phyloP scores from a whole-genome alignment of 2,888 invertebrate species.

The Dioctria rufipes region DNA sequence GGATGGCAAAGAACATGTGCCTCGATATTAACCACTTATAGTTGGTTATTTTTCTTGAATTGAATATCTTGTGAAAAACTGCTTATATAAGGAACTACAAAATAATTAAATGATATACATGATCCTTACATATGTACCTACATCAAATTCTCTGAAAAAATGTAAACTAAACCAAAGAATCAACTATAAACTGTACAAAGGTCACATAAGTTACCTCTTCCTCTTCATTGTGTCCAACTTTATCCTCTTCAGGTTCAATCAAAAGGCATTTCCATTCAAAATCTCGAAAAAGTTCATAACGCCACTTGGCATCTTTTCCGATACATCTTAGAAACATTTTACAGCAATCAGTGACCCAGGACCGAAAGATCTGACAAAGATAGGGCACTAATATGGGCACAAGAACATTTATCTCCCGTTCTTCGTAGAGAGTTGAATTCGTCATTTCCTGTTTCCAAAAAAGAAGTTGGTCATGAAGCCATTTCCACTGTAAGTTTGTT shows the following conservation, averaged over 20 bases:
- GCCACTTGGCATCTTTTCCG: slow-evolving; percentile 27
- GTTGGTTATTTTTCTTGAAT: too few species aligned
- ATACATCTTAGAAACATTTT: slow-evolving; percentile 41
- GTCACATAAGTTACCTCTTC: neutral
- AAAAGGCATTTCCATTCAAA: slow-evolving; percentile 36
- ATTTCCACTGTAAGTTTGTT: slow-evolving; percentile 41
- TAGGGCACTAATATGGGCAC: slow-evolving; percentile 54
- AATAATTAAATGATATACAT: too few species aligned
- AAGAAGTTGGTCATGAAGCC: slow-evolving; percentile 28
- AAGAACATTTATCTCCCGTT: slow-evolving; percentile 24
- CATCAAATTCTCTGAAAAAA: too few species aligned
- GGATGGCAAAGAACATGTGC: too few species aligned
- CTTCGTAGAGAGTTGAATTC: slow-evolving; percentile 45
- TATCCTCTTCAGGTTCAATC: neutral
- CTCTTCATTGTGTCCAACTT: neutral
- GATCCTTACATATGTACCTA: too few species aligned
- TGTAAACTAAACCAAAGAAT: too few species aligned
- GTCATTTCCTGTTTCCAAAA: slow-evolving; percentile 56
- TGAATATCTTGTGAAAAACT: too few species aligned
- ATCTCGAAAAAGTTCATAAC: slow-evolving; percentile 26
- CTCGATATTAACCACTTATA: too few species aligned
- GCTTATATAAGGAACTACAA: too few species aligned
- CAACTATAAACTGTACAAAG: too few species aligned
- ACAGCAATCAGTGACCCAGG: neutral
- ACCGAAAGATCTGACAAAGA: slow-evolving; percentile 21